These are phyloP conservation scores for Dinomys branickii DNA, from an alignment of 2,113 vertebrate species.

Conservation along the genomic window DNA sequence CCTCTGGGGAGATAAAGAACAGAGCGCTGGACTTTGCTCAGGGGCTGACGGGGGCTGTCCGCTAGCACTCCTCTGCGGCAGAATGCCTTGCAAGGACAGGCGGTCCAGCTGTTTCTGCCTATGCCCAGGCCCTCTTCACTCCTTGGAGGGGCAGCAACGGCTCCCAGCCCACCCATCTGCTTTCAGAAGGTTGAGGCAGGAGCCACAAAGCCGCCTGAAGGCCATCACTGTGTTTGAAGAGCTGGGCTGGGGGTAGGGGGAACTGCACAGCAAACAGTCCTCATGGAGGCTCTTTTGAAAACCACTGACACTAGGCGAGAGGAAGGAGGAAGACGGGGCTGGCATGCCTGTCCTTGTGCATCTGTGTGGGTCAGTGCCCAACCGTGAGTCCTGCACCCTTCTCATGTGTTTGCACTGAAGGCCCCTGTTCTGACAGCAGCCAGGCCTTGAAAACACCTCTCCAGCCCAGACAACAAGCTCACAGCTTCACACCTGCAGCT, in stretches of 20 bases:
- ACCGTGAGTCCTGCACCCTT: conserved; percentile 26
- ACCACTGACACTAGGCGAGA: conserved; percentile 66
- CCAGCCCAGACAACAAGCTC: background rate
- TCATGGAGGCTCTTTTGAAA: conserved; percentile 67
- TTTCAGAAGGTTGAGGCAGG: conserved; percentile 77
- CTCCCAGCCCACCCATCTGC: conserved; percentile 78
- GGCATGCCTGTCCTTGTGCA: conserved; percentile 57
- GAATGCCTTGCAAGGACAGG: background rate
- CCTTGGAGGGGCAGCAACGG: conserved; percentile 42
- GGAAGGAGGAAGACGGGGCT: conserved; percentile 58
- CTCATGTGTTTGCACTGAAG: background rate
- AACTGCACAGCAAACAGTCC: conserved; percentile 33
- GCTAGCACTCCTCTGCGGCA: background rate
- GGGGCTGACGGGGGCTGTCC: background rate
- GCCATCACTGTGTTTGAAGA: conserved; percentile 77
- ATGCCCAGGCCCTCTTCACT: conserved; percentile 60
- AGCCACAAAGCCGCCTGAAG: conserved; percentile 82
- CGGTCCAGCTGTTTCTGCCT: conserved; percentile 67
- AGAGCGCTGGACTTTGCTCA: conserved; percentile 30
- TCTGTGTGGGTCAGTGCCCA: conserved; percentile 74
- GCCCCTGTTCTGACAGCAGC: background rate
- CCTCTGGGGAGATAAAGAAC: background rate
- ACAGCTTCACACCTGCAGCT: conserved; percentile 42
- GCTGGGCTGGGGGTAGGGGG: conserved; percentile 41
- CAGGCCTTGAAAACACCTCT: conserved; percentile 47